A percentile compares a stretch with the other conserved stretches of the same genome.
phyloP scores from a whole-genome alignment of 2,113 vertebrate species.

The human region GRCh38 chr1:104951001-104951500 shows the following conservation, averaged over 20 bases:
- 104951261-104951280: neutral
- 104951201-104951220: too few species aligned
- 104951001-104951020: neutral
- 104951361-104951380: neutral
- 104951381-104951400: neutral
- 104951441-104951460: neutral
- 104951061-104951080: neutral
- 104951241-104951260: neutral
- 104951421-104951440: neutral
- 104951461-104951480: neutral
- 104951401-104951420: neutral
- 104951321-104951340: neutral
- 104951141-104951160: neutral
- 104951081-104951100: neutral
- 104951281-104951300: neutral
- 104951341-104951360: neutral
- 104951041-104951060: neutral
- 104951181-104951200: neutral
- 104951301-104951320: neutral
- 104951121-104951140: neutral
- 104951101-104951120: neutral
- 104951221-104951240: neutral
- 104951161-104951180: neutral
- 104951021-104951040: neutral
- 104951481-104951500: neutral